Conservation (phyloP, 2,113 vertebrate genomes). For the Pontoporia blainvillei region DNA sequence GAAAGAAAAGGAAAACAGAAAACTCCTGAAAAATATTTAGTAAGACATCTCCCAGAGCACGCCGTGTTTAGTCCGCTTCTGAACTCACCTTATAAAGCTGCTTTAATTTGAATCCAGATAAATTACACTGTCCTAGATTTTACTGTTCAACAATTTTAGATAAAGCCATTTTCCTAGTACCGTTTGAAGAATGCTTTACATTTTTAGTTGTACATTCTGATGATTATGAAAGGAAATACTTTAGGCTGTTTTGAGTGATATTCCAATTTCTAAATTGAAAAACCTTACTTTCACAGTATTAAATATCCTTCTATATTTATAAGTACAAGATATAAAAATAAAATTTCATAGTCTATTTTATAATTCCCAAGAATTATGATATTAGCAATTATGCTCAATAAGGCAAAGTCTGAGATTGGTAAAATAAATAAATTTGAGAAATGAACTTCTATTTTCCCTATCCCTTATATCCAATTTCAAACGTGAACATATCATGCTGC, state of each 20-base stretch:
- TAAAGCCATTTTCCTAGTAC: neutral
- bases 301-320: neutral
- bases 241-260: neutral
- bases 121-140: neutral
- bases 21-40: neutral
- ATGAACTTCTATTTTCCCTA: neutral
- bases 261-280: neutral
- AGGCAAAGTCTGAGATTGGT: neutral
- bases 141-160: neutral
- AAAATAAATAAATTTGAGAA: neutral
- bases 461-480: neutral
- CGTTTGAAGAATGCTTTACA: neutral
- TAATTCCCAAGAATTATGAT: neutral
- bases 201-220: neutral
- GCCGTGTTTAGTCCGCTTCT: neutral
- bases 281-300: neutral
- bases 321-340: neutral
- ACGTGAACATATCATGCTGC: neutral
- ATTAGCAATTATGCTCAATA: neutral
- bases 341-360: neutral
- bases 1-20: constrained; percentile 63
- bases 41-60: neutral
- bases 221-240: neutral
- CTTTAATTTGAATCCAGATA: constrained; percentile 27
- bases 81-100: constrained; percentile 38